A percentile compares a stretch with the other conserved stretches of the same genome.
Evolutionary conservation across 2,888 invertebrate genomes (phyloP).

Genomic region (Yponomeuta plumbellus): DNA sequence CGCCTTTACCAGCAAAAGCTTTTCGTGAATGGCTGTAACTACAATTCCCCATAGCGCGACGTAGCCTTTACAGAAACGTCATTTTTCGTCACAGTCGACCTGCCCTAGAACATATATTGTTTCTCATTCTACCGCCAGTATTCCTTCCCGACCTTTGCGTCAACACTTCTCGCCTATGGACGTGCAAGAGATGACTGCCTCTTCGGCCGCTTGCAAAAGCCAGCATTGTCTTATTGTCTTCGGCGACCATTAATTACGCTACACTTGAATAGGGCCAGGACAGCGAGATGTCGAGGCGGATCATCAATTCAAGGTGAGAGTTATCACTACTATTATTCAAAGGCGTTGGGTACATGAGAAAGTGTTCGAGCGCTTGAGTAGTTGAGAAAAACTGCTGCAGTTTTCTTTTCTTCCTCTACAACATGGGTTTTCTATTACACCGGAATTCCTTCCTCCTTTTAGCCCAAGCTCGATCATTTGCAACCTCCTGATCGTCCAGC

Average conservation of each 20-base stretch:
- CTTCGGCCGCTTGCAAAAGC: not conserved
- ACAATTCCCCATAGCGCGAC: too few species aligned
- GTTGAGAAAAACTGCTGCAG: not conserved
- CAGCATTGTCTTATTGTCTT: conserved; percentile 12
- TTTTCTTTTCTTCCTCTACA: too few species aligned
- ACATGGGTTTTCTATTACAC: too few species aligned
- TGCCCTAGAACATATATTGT: too few species aligned
- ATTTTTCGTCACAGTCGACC: too few species aligned
- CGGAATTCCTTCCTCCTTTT: too few species aligned
- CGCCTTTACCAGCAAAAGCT: too few species aligned
- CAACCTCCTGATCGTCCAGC: too few species aligned
- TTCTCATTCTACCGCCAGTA: too few species aligned
- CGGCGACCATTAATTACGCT: conserved; percentile 13
- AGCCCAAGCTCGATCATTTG: too few species aligned
- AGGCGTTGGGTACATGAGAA: not conserved
- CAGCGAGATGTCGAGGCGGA: not conserved
- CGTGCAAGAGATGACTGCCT: not conserved
- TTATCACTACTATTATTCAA: conserved; percentile 6
- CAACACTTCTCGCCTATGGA: not conserved
- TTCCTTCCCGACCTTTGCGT: not conserved
- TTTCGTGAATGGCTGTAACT: too few species aligned
- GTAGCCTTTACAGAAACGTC: too few species aligned
- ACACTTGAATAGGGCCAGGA: conserved; percentile 10
- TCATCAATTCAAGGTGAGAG: conserved; percentile 11
- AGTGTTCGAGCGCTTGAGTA: not conserved